Conservation (phyloP, 2,888 invertebrate species). For the Ferrisia virgata region DNA sequence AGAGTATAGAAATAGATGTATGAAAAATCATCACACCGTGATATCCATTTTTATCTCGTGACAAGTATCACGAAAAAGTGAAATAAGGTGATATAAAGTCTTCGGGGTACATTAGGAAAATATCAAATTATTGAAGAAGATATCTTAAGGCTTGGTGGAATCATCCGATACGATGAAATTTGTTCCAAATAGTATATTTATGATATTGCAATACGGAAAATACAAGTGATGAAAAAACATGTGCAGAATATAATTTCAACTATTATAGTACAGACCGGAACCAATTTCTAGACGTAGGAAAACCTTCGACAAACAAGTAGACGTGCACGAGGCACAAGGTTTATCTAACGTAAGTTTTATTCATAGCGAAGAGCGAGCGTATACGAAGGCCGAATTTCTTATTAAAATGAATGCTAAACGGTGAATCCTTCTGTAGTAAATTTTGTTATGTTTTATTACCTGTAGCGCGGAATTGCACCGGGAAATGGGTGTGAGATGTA, state of each 20-base stretch:
- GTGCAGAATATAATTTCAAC: constrained; percentile 25
- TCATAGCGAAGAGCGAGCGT: not conserved
- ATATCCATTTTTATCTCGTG: not conserved
- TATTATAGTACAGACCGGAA: constrained; percentile 1
- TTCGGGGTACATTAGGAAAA: not conserved
- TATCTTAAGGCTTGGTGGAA: not conserved
- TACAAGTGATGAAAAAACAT: not conserved
- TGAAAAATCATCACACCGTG: not conserved
- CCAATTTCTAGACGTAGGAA: not conserved
- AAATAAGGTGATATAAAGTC: not conserved
- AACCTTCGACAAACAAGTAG: not conserved
- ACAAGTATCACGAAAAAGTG: not conserved
- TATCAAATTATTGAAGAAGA: not conserved
- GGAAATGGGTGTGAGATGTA: constrained; percentile 5
- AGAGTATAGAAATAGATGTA: too few species aligned
- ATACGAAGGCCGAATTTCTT: constrained; percentile 21
- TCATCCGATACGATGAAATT: not conserved
- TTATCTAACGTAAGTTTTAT: constrained; percentile 4
- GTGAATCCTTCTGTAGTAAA: constrained; percentile 12
- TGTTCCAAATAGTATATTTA: constrained; percentile 12
- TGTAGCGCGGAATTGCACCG: not conserved
- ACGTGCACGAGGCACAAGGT: not conserved
- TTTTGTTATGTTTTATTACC: not conserved
- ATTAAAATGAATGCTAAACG: not conserved
- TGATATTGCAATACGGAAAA: not conserved